Evolutionary conservation across 1,140 invertebrate genomes (phyloP).

Genomic region (Acromyrmex echinatior): DNA sequence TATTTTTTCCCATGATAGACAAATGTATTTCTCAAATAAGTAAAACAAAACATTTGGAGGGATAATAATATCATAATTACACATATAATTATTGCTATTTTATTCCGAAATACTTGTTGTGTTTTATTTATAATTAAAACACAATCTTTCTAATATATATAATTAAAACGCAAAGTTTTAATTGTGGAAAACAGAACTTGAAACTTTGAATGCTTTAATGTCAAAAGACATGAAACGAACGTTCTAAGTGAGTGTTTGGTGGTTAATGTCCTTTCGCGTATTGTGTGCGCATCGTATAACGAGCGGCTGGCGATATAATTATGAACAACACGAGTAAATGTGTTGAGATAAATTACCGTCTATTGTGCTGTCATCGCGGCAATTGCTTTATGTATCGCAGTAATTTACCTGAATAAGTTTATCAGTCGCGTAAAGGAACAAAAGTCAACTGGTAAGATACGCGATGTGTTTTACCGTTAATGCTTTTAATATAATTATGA

Average conservation of each 20-base stretch:
- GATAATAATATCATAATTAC: slow-evolving; percentile 7
- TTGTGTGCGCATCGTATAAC: slow-evolving; percentile 32
- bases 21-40: background rate
- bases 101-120: background rate
- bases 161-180: background rate
- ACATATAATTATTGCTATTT: slow-evolving; percentile 2
- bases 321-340: slow-evolving; percentile 55
- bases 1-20: background rate
- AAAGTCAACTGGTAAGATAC: background rate
- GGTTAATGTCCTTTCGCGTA: slow-evolving; percentile 33
- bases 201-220: background rate
- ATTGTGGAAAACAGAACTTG: background rate
- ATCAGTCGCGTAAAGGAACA: slow-evolving; percentile 31
- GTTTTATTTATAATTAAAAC: background rate
- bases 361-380: slow-evolving; percentile 37
- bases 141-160: background rate
- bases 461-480: slow-evolving; percentile 5
- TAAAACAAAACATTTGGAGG: background rate
- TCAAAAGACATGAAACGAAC: slow-evolving; percentile 20
- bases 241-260: slow-evolving; percentile 17
- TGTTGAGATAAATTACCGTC: slow-evolving; percentile 53
- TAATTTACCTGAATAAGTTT: slow-evolving; percentile 43
- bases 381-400: slow-evolving; percentile 50
- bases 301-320: slow-evolving; percentile 42
- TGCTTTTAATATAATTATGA: background rate